Base-by-base conservation (phyloP, 1,140 invertebrate species). In the Littorina saxatilis region DNA sequence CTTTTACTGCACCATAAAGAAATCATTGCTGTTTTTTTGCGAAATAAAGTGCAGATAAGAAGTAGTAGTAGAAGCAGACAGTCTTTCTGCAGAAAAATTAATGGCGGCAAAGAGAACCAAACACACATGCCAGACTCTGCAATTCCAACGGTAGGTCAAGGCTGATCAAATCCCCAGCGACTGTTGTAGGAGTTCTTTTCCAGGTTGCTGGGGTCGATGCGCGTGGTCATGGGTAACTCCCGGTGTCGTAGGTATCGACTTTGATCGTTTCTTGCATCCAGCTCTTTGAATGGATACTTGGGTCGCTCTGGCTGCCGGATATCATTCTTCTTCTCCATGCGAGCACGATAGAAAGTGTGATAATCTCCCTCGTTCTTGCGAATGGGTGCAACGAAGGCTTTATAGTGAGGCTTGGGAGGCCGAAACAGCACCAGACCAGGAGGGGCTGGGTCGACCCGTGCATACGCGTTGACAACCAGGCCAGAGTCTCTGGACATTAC, bases 301-400 rank as follows among this genome's bases (percentile, higher is more conserved):
- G n/a, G n/a, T n/a, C n/a, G n/a, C n/a, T n/a, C n/a, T n/a, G n/a
- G n/a, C n/a, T n/a, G n/a, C n/a, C n/a, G n/a, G n/a, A n/a, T n/a
- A n/a, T n/a, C n/a, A n/a, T n/a, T n/a, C 76, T 88, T 87, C 9
- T 61, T 82, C 29, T 87, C 86, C 17, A 89, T 85, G 23, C 86
- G 84, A 63, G 89, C 87, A 40, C 89, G 88, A 72, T 90, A 90
- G 75, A 89, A 90, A 9, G 89, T 89, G 76, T 91, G 90, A 77
- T 91, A 91, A 29, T 89, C 87, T 20, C 89, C 89, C 7, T 89
- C 75, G 4, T 83, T 82, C 7, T 84, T 80, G 32, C 88, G 80
- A 23, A 85, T 75, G 17, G 88, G 83, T 20, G 86, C 86, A 0
- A 84, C 79, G 83, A 86, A 89, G 13, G 82, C 80, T 37, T 90